phyloP scores from a whole-genome alignment of 2,113 vertebrate genomes.

The Austrofundulus limnaeus region DNA sequence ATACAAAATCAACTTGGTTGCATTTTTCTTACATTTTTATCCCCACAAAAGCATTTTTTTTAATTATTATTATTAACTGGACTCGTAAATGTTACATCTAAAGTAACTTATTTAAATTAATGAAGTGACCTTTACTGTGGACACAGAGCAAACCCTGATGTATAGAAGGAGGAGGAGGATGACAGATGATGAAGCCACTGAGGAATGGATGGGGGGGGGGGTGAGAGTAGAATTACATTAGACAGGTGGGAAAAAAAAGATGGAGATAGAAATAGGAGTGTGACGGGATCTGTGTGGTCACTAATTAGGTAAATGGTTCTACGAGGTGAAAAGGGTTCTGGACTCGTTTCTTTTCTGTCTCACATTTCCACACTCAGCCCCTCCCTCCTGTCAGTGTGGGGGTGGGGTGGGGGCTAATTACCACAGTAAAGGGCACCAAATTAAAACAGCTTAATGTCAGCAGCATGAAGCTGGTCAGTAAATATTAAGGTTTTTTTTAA shows the following conservation, averaged over 20 bases:
- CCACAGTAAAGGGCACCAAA: slow-evolving; percentile 80
- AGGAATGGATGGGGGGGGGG: slow-evolving; percentile 1
- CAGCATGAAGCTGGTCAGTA: slow-evolving; percentile 72
- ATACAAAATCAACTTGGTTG: neutral
- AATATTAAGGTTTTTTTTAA: slow-evolving; percentile 50
- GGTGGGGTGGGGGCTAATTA: slow-evolving; percentile 74
- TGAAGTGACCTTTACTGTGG: slow-evolving; percentile 40
- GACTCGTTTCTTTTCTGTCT: slow-evolving; percentile 26
- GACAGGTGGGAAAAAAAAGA: slow-evolving; percentile 29
- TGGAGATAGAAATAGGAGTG: slow-evolving; percentile 33
- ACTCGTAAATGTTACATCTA: neutral
- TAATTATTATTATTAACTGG: too few relatives aligned
- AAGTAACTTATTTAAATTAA: slow-evolving; percentile 15
- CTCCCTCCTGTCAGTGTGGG: slow-evolving; percentile 40
- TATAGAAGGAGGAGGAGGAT: slow-evolving; percentile 1
- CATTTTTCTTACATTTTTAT: too few relatives aligned
- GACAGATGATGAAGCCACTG: slow-evolving; percentile 11
- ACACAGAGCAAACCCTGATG: slow-evolving; percentile 6
- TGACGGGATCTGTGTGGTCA: slow-evolving; percentile 60
- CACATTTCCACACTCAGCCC: slow-evolving; percentile 30
- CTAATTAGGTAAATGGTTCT: slow-evolving; percentile 60
- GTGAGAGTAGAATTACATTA: slow-evolving; percentile 24
- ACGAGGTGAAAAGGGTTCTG: slow-evolving; percentile 42
- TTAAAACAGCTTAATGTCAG: slow-evolving; percentile 82
- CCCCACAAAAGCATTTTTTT: too few relatives aligned